Evolutionary conservation across 2,888 invertebrate species (phyloP), one percentile per base, ranked within the genome.

Genomic region (Vanessa cardui): DNA sequence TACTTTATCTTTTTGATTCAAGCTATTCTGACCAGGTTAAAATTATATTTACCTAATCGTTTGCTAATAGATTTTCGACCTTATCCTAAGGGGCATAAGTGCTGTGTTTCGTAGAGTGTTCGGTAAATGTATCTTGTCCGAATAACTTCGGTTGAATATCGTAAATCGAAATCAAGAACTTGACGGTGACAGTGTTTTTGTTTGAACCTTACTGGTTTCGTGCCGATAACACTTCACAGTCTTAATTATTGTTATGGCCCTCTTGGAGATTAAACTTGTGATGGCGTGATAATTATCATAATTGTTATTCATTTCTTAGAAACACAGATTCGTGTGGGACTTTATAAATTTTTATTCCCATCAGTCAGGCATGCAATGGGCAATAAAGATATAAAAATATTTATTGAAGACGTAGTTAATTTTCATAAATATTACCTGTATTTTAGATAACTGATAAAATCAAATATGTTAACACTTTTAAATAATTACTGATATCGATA

Each of bases 131-230:
- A 74, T 73, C 62, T 78, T 77, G 72, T 78, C 74, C 64, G 69
- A 74, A 74, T 76, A 78, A 69, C 73, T 76, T 73, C 75, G 75
- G 78, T 81, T 72, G 78, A 77, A 79, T 67, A 79, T 82, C 81
- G 80, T 87, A 85, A 87, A 86, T 88, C 81, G 82, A 85, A 86
- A 85, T 85, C 83, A 85, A 84, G 80, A 85, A 81, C 80, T 84
- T 76, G 78, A 79, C 78, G 79, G 79, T 75, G 83, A 86, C 83
- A 87, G 81, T 82, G 82, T 88, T 89, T 86, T 86, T 87, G 85
- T 90, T 86, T 83, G 86, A 85, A 86, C 88, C 82, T 88, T 88
- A 87, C 89, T 88, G 84, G 87, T 87, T 87, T 85, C 77, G 78
- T 79, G 80, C 74, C 85, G 88, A 88, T 90, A 90, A 86, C 83